Evolutionary conservation across 2,888 invertebrate genomes (phyloP), one percentile per base, ranked within the genome.

Genomic region (Coecobrya sp.): DNA sequence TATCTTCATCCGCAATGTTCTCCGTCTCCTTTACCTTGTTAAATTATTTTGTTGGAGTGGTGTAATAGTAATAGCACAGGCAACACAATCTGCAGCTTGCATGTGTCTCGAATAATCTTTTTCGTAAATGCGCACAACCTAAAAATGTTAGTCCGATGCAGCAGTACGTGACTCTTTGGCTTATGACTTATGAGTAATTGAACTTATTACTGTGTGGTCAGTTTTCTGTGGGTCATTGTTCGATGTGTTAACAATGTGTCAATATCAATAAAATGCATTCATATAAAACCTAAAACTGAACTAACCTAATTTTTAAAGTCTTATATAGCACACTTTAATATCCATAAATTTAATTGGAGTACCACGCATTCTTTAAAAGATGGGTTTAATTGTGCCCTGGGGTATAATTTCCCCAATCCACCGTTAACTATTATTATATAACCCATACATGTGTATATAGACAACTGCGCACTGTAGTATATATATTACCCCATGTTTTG

Each of bases 1-100:
- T 76, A 76, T 76, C 73, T 76, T 76, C 73, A 76, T 76, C 73
- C 73, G 42, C 36, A 30, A 22, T 70, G 36, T 70, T 70, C 36
- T 36, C 70, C n/a, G 13, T 76, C 73, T 36, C 45, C 7, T 11
- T 19, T 10, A 22, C 73, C 45, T 76, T 76, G 73, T 45, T 76
- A 76, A 76, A 76, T 76, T 76, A 76, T 76, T 45, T 45, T 25
- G 45, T 36, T n/a, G n/a, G 27, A 70, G 22, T 45, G 73, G n/a
- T n/a, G n/a, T 45, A 42, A n/a, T 45, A 19, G 45, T 45, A 76
- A 45, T 42, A 13, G 22, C 13, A 11, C 2, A 8, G n/a, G 2
- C 55, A 2, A 55, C 55, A 19, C 42, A 42, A 45, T 10, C 73
- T 11, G 8, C 73, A 45, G 10, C 45, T 13, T 76, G 45, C 45